These are phyloP conservation scores for Carcinoscorpius rotundicauda DNA, from an alignment of 1,140 invertebrate species.

Conservation along the genomic window DNA sequence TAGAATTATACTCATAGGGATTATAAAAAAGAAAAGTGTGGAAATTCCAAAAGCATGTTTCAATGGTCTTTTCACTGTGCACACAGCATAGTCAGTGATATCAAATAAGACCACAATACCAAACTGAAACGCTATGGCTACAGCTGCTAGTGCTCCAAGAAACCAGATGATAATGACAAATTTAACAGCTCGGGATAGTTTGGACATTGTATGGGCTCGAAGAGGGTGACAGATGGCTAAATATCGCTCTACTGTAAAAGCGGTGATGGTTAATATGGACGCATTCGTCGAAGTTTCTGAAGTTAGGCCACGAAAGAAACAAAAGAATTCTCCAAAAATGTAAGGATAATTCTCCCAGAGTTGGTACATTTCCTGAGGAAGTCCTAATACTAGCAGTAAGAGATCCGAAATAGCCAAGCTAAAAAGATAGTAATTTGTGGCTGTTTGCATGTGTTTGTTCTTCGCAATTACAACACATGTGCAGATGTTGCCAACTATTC, in stretches of 20 bases:
- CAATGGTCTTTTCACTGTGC: conserved; percentile 18
- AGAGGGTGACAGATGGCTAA: conserved; percentile 88
- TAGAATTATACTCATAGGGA: conserved; percentile 73
- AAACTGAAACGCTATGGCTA: conserved; percentile 44
- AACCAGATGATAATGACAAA: conserved; percentile 37
- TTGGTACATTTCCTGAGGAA: conserved; percentile 72
- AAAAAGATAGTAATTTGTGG: conserved; percentile 82
- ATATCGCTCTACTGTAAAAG: conserved; percentile 89
- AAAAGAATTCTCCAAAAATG: conserved; percentile 72
- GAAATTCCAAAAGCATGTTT: conserved; percentile 65
- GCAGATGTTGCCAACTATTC: conserved; percentile 44
- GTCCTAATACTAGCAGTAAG: conserved; percentile 51
- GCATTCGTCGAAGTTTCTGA: conserved; percentile 86
- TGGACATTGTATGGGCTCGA: conserved; percentile 34
- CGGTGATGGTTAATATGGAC: conserved; percentile 80
- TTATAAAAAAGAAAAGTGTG: conserved; percentile 68
- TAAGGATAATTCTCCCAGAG: conserved; percentile 75
- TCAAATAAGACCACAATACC: conserved; percentile 22
- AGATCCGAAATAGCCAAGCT: conserved; percentile 86
- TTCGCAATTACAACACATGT: conserved; percentile 46
- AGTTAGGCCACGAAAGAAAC: conserved; percentile 64
- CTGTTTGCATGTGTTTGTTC: conserved; percentile 44
- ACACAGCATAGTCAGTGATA: conserved; percentile 9
- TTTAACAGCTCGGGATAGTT: conserved; percentile 33
- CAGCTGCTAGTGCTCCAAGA: conserved; percentile 22